A percentile compares a stretch with the other conserved stretches of the same genome.
phyloP scores from a whole-genome alignment of 2,888 invertebrate species.

The Glyphotaelius pellucidus region DNA sequence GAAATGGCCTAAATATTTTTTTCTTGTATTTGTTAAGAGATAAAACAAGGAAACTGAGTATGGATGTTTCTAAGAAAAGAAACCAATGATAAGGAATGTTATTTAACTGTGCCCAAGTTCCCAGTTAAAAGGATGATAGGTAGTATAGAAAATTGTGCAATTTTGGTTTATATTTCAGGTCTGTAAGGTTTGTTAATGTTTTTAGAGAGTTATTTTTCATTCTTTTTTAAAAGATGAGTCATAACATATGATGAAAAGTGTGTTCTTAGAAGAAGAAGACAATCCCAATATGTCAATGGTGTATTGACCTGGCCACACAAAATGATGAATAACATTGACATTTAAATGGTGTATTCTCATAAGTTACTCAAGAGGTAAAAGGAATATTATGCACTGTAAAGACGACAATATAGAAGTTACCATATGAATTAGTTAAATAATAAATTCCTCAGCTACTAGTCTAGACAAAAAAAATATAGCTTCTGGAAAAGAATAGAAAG shows the following conservation, averaged over 20 bases:
- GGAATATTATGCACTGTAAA: background rate
- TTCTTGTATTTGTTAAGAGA: background rate
- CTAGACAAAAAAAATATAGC: background rate
- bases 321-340: background rate
- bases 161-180: background rate
- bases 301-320: background rate
- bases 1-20: background rate
- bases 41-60: background rate
- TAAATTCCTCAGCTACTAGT: background rate
- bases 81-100: background rate
- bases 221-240: background rate
- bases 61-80: background rate
- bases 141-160: background rate
- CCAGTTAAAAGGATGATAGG: background rate
- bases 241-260: background rate
- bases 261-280: background rate
- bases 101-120: background rate
- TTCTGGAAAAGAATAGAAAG: slow-evolving; percentile 5
- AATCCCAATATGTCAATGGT: background rate
- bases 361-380: background rate
- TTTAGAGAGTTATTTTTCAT: background rate
- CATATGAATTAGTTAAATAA: background rate
- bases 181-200: background rate
- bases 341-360: background rate
- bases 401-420: background rate